A percentile compares a stretch with the other conserved stretches of the same genome.
These are phyloP conservation scores for Epirrhoe alternata DNA, from an alignment of 2,888 invertebrate species.

Conservation along the genomic window DNA sequence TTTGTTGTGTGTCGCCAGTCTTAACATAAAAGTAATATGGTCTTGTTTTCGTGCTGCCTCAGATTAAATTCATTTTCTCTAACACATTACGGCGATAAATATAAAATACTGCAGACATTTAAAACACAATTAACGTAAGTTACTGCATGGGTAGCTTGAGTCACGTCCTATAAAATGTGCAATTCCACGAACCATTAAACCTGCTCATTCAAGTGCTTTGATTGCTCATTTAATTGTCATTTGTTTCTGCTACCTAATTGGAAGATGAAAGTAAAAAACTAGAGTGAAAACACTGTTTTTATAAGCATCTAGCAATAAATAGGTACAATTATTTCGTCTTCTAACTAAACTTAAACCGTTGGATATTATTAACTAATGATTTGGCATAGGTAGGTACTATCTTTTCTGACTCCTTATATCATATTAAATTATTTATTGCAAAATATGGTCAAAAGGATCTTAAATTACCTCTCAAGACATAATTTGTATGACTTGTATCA, in stretches of 20 bases:
- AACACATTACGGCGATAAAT: neutral
- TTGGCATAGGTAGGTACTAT: too few species aligned
- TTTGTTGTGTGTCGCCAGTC: too few species aligned
- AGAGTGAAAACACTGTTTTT: neutral
- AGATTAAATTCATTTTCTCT: neutral
- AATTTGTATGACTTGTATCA: too few species aligned
- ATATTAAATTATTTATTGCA: too few species aligned
- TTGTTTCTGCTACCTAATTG: conserved; percentile 35
- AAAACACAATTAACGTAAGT: conserved; percentile 23
- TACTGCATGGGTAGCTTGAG: conserved; percentile 7
- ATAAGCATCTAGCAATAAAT: neutral
- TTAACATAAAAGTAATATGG: too few species aligned
- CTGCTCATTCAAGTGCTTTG: conserved; percentile 36
- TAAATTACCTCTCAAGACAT: too few species aligned
- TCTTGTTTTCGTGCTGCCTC: neutral
- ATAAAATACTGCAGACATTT: conserved; percentile 5
- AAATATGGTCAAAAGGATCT: too few species aligned
- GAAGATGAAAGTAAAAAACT: conserved; percentile 2
- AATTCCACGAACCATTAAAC: conserved; percentile 40
- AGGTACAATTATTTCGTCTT: too few species aligned
- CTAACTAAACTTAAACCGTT: too few species aligned
- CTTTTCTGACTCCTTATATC: too few species aligned
- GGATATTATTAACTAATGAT: too few species aligned
- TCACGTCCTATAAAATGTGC: conserved; percentile 31
- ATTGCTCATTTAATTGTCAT: conserved; percentile 40